Base-by-base conservation (phyloP, 2,888 invertebrate species). In the Cetonia aurata region DNA sequence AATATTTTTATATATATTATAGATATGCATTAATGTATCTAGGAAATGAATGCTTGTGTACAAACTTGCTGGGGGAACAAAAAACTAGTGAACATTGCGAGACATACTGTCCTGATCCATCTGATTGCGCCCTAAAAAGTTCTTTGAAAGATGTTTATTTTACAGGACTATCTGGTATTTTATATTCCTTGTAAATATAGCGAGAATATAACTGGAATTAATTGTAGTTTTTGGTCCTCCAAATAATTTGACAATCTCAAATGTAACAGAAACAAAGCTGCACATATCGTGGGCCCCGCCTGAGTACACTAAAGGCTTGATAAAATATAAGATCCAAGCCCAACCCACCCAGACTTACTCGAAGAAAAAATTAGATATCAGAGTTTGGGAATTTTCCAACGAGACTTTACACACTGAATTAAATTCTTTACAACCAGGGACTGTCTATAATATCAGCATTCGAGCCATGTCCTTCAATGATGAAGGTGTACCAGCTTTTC, bases 391-490 rank as follows among this genome's bases (percentile, higher is more conserved):
- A 72, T 88, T 90, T 33, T 87, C 89, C 12, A 90, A 89, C 79
- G 86, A 85, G 57, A 90, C 89, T 55, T 85, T 86, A 17, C 85
- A 86, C 72, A 87, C 87, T 42, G 88, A 89, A 78, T 81, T 91
- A 13, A 85, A 88, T 13, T 89, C 89, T 78, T 82, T 96, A 1
- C 89, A 91, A 73, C 92, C 95, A 0, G 94, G 93, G 0, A 91
- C 93, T 0, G 86, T 86, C 69, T 96, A 96, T 81, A 91, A 91
- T 74, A 86, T 96, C 25, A 90, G 91, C 44, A 87, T 96, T 0
- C 86, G 87, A 31, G 93, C 94, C 0, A 85, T 87, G 25, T 91
- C 90, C 81, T 86, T 81, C 72, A 85, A 87, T 75, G 90, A 87
- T 12, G 85, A 83, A 71, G 93, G 94, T 13, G 88, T 89, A 0